Base-by-base conservation (phyloP, 2,113 vertebrate genomes). In the Donacobius atricapilla region DNA sequence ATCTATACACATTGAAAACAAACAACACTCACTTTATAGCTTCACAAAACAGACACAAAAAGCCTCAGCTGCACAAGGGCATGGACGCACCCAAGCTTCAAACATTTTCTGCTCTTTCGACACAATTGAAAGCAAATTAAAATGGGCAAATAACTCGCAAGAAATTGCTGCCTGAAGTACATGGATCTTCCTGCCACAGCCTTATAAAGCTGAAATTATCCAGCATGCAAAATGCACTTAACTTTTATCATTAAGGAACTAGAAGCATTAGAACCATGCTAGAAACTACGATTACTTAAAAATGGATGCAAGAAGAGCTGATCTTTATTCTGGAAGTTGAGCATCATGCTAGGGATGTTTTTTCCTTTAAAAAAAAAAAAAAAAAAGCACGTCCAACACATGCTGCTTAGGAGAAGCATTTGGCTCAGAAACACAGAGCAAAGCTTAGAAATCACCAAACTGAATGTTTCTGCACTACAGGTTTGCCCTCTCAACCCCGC, bases 181-280 rank as follows among this genome's bases (percentile, higher is more conserved):
- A 93, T 6, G 61, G 89, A 86, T 66, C 79, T 93, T 91, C 72
- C 93, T 76, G 83, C 80, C 66, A 75, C 44, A 4, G 91, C 82
- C 93, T 97, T 71, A 89, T 11, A 69, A 97, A 97, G 91, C 94
- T 96, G 91, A 84, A 90, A 87, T 84, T 94, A 95, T 65, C 90
- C 90, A 93, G 84, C 98, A 98, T 98, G 98, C 98, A 98, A 83
- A 73, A 95, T 97, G 83, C 96, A 97, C 89, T 93, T 96, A 97
- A 97, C 73, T 87, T 90, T 88, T 65, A 94, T 50, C 63, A 93
- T 42, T 82, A 85, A 95, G 94, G 96, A 98, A 97, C 95, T 73
- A 97, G 96, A 98, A 98, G 97, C 98, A 88, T 93, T 90, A 65
- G 71, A 97, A 96, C 87, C 97, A 94, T 98, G 96, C 97, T 92